Base-by-base conservation (phyloP, 2,888 invertebrate species). In the Lasioglossum leucozonium region DNA sequence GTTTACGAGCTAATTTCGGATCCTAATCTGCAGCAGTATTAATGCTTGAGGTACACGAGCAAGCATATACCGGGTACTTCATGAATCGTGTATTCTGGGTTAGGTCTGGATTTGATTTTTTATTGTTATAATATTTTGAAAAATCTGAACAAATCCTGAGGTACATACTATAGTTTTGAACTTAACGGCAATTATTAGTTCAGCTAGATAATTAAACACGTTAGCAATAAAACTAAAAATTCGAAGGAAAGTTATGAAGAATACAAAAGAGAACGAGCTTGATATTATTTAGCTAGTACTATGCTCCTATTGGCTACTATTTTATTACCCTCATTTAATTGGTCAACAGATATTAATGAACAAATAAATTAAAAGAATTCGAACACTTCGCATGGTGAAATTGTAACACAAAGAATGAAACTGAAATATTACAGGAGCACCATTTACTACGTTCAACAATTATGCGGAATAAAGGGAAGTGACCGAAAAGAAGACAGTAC, bases 1-100 rank as follows among this genome's bases (percentile, higher is more conserved):
- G 77, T 78, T 84, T 67, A 72, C 69, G 72, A 76, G 78, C 81
- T 88, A 87, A 88, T 87, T 87, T 78, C 40, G 73, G 75, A 77
- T 73, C 74, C 26, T 71, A 79, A 79, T 62, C 77, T 82, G 34
- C 40, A n/a, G 3, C n/a, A 67, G 26, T 80, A 83, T 85, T 85
- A 80, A 85, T 81, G 78, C 76, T 81, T 77, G 67, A 30, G 16
- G 65, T 30, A 42, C 47, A 74, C 55, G 30, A 51, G 55, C 47
- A n/a, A 30, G 40, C 44, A 22, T 72, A 26, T 80, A 78, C 47
- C 37, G 22, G 81, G 79, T n/a, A 73, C 40, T 2, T 11, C 22
- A 2, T 10, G 3, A 47, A 11, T 34, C 13, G 22, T 10, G 34
- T 34, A 34, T n/a, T n/a, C n/a, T n/a, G n/a, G 16, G 16, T 22